phyloP scores from a whole-genome alignment of 2,888 invertebrate species.

The Schizaphis graminum region DNA sequence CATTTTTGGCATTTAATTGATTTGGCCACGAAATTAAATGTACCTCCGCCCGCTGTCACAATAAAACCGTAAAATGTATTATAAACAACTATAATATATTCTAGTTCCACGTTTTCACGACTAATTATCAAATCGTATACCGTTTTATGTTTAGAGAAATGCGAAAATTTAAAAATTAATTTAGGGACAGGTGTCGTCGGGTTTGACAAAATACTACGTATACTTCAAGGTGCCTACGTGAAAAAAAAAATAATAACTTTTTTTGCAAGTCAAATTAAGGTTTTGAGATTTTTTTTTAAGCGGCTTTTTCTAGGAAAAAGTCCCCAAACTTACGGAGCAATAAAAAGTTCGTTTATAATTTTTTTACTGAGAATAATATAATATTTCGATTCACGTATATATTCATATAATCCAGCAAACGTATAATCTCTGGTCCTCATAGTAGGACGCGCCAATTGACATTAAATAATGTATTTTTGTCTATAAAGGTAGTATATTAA shows the following conservation, averaged over 20 bases:
- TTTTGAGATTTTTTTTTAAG: neutral
- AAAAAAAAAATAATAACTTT: neutral
- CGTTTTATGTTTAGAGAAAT: neutral
- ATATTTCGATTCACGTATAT: neutral
- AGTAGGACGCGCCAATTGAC: neutral
- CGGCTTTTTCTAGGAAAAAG: neutral
- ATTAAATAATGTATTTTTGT: constrained; percentile 5
- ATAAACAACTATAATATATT: neutral
- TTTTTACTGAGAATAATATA: neutral
- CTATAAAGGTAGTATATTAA: neutral
- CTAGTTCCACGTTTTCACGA: neutral
- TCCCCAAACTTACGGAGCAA: neutral
- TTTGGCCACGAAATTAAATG: neutral
- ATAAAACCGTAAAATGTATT: neutral
- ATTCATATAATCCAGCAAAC: neutral
- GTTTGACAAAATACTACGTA: neutral
- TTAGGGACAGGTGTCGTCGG: neutral
- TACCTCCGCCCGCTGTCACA: neutral
- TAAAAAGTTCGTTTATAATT: constrained; percentile 4
- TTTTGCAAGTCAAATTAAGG: neutral
- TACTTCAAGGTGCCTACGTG: neutral
- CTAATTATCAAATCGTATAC: neutral
- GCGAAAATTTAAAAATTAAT: neutral
- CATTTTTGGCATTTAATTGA: neutral
- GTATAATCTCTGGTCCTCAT: neutral